phyloP scores from a whole-genome alignment of 2,113 vertebrate species.

The Psophia crepitans region DNA sequence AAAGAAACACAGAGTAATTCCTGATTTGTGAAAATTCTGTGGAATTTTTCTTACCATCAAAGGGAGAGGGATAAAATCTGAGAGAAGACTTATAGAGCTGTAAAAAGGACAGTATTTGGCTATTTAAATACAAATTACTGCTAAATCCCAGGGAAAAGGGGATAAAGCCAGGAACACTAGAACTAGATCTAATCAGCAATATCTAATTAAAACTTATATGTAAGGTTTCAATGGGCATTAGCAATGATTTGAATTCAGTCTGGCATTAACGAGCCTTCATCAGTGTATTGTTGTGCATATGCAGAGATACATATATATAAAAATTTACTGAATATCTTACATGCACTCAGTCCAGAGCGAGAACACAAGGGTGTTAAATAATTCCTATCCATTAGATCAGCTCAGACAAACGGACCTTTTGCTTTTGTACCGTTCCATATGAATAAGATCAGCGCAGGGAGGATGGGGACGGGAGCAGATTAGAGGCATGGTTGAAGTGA shows the following conservation, averaged over 20 bases:
- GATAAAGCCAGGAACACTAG: background rate
- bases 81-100: background rate
- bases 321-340: background rate
- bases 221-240: background rate
- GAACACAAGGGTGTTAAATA: background rate
- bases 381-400: background rate
- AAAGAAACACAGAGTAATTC: background rate
- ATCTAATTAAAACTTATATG: background rate
- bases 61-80: background rate
- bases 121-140: slow-evolving; percentile 7
- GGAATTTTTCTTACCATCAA: background rate
- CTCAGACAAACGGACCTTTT: slow-evolving; percentile 21
- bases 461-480: background rate
- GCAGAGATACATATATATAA: background rate
- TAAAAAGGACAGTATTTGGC: background rate
- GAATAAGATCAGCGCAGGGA: background rate
- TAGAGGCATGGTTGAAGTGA: background rate
- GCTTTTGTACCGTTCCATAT: background rate
- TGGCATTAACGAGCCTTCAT: background rate
- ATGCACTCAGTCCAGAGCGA: background rate
- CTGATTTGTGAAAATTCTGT: background rate
- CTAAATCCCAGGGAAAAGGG: background rate
- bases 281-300: background rate
- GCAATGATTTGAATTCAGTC: background rate
- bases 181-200: background rate